Percentiles rank a stretch among this genome's conserved stretches.
These are phyloP conservation scores for Actinemys pallida DNA, from an alignment of 2,113 vertebrate genomes.

Conservation along the genomic window DNA sequence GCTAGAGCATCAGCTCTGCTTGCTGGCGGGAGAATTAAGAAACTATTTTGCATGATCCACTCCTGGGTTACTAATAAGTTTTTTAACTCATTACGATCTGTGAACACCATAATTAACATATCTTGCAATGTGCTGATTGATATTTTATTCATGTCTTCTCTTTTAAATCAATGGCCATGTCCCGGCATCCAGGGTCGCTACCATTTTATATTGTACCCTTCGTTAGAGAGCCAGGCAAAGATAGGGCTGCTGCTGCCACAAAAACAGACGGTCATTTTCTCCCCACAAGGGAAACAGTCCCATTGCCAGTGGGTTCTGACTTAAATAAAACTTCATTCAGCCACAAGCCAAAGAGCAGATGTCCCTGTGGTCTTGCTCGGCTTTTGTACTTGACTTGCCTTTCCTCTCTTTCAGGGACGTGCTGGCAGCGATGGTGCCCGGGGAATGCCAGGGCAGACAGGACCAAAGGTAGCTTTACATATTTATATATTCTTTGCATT, in stretches of 20 bases:
- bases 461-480: slow-evolving; percentile 84
- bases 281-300: background rate
- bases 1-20: rapidly evolving
- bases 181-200: background rate
- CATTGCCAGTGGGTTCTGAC: rapidly evolving
- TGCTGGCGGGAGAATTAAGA: background rate
- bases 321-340: rapidly evolving
- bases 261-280: background rate
- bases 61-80: background rate
- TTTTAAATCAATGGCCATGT: background rate
- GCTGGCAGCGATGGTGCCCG: slow-evolving; percentile 93
- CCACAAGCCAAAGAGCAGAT: background rate
- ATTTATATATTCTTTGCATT: background rate
- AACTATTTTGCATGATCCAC: background rate
- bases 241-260: background rate
- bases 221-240: background rate
- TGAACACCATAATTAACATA: background rate
- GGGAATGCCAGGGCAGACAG: slow-evolving; percentile 96
- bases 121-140: background rate
- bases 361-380: rapidly evolving
- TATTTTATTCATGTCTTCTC: background rate
- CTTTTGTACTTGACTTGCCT: background rate
- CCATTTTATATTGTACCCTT: background rate
- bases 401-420: slow-evolving; percentile 85
- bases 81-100: background rate